Percentiles rank a stretch among this genome's conserved stretches.
These are phyloP conservation scores for Callinectes sapidus DNA, from an alignment of 2,888 invertebrate species.

Conservation along the genomic window DNA sequence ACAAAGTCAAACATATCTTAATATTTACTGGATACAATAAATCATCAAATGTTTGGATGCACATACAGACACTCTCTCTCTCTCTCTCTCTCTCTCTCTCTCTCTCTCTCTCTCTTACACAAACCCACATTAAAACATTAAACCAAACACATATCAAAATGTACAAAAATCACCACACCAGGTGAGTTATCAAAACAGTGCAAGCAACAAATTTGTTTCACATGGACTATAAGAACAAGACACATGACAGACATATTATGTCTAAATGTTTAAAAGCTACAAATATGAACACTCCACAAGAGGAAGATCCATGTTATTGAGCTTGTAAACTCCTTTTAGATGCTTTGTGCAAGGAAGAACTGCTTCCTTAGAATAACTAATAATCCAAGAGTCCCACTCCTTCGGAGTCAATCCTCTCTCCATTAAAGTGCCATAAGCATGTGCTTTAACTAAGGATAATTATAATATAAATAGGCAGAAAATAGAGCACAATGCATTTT, in stretches of 20 bases:
- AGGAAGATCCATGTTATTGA: no score
- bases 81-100: neutral
- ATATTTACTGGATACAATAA: neutral
- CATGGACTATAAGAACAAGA: neutral
- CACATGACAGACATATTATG: no score
- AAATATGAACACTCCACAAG: no score
- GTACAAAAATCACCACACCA: neutral
- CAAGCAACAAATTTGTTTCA: neutral
- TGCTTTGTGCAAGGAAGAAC: no score
- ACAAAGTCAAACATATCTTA: no score
- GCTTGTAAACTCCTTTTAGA: no score
- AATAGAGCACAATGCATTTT: neutral
- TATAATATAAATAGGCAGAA: neutral
- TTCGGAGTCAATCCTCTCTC: neutral
- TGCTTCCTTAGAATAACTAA: no score
- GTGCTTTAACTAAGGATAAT: neutral
- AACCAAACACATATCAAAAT: neutral
- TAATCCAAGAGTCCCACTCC: neutral
- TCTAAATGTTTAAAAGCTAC: no score
- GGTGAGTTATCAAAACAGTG: neutral
- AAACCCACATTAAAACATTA: neutral
- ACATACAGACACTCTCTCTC: neutral
- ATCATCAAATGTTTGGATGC: neutral
- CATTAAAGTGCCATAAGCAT: neutral
- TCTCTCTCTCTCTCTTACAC: neutral